Evolutionary conservation across 53 echinoderm and acorn worm genomes (phyloP).

Genomic region (Arbacia lixula): DNA sequence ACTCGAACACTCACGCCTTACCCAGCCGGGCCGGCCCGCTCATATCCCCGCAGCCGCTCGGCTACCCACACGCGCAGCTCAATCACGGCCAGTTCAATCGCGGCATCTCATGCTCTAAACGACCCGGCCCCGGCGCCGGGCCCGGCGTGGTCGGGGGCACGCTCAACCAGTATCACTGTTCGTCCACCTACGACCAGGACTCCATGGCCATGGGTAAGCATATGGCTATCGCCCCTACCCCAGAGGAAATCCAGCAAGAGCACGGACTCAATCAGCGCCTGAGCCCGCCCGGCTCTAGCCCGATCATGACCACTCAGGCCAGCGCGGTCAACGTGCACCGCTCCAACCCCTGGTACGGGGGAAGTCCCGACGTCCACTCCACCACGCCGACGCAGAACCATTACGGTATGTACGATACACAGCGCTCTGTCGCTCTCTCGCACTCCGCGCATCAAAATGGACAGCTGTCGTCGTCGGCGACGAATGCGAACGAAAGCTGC

Average conservation of each 20-base stretch:
- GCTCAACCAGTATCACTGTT: constrained; percentile 79
- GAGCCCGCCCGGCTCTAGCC: constrained; percentile 87
- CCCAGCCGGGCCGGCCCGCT: constrained; percentile 75
- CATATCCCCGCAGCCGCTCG: constrained; percentile 87
- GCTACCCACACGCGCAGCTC: constrained; percentile 76
- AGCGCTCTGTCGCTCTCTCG: constrained; percentile 70
- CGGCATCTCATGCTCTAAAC: constrained; percentile 75
- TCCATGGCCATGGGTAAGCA: constrained; percentile 85
- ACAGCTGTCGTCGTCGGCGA: constrained; percentile 6
- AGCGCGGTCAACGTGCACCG: constrained; percentile 45
- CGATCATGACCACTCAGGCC: constrained; percentile 41
- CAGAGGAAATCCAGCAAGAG: constrained; percentile 93
- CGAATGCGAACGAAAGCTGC: constrained; percentile 75
- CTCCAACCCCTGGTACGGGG: constrained; percentile 84
- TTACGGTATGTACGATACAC: constrained; percentile 86
- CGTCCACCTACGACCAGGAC: constrained; percentile 66
- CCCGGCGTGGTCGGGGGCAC: constrained; percentile 28
- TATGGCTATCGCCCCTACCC: constrained; percentile 96
- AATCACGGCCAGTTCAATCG: constrained; percentile 48
- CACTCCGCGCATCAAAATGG: constrained; percentile 68
- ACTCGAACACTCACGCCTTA: constrained; percentile 67
- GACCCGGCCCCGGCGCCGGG: too few relatives aligned
- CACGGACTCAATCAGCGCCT: constrained; percentile 87
- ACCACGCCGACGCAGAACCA: constrained; percentile 72
- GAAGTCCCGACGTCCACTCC: constrained; percentile 70